Evolutionary conservation across 2,113 vertebrate species (phyloP).

Genomic region (Rattus rattus): DNA sequence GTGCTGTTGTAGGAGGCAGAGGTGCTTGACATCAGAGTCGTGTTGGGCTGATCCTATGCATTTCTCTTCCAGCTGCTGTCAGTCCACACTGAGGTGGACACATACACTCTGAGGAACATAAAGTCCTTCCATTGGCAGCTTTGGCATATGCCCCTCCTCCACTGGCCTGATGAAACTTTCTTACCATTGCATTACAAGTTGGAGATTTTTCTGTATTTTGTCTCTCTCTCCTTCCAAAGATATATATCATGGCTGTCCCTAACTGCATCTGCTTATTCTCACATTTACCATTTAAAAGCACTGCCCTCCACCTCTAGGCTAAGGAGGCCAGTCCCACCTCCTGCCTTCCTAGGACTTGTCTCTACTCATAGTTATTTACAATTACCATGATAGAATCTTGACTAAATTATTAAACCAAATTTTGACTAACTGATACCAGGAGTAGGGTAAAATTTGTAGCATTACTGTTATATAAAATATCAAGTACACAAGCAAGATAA

Average conservation of each 20-base stretch:
- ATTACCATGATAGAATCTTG: background rate
- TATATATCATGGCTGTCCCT: background rate
- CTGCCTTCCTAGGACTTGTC: background rate
- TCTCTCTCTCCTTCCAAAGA: background rate
- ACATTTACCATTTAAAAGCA: background rate
- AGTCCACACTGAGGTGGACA: background rate
- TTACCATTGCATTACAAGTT: background rate
- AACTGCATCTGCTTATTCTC: background rate
- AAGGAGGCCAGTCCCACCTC: background rate
- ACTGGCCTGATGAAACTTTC: background rate
- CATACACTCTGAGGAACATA: background rate
- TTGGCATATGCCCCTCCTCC: background rate
- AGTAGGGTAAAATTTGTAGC: background rate
- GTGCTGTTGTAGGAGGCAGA: background rate
- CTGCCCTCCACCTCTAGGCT: background rate
- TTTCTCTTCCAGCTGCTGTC: background rate
- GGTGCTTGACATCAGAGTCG: background rate
- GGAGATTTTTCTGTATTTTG: background rate
- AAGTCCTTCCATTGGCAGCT: too few relatives aligned
- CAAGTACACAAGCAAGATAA: slow-evolving; percentile 39
- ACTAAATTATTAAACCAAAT: slow-evolving; percentile 49
- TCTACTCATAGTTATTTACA: background rate
- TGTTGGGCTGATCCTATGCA: too few relatives aligned
- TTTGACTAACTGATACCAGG: background rate
- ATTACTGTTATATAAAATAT: background rate